Evolutionary conservation across 2,113 vertebrate species (phyloP), one percentile per base, ranked within the genome.

Genomic region (Phaethon lepturus): DNA sequence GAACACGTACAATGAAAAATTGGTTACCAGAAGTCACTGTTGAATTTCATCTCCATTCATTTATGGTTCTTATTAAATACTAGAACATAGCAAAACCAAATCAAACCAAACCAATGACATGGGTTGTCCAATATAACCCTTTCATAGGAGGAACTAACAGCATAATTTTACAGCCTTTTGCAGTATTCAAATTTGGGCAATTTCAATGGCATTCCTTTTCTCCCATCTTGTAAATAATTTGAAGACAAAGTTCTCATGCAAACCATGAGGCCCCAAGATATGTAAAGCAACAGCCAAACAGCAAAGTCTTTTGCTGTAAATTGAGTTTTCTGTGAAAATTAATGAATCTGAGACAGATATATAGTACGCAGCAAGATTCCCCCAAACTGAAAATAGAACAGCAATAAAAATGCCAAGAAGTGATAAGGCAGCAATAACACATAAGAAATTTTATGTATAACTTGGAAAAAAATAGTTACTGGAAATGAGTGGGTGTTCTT

Each of bases 381-480:
- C 66, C 62, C 86, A 96, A 96, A 97, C 75, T 94, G 94, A 98
- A 98, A 98, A 97, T 93, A 96, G 93, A 97, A 90, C 42, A 97
- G 80, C 85, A 97, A 96, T 97, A 97, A 98, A 98, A 98, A 97
- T 96, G 95, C 79, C 93, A 97, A 78, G 71, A 60, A 87, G 73
- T 97, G 95, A 97, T 97, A 97, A 97, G 92, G 50, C 95, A 75
- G 79, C 73, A 97, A 96, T 96, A 97, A 96, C 35, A 91, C 77
- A 91, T 74, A 64, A 96, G 68, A 95, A 62, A 53, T 95, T 98
- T 98, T 97, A 95, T 95, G 72, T 95, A 96, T 95, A 9, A 18
- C 90, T 96, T 78, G 75, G 44, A 64, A 96, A 81, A 90, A 85
- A 76, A 88, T 66, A 84, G 47, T 88, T 94, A 73, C 71, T 88